A percentile compares a stretch with the other conserved stretches of the same genome.
Evolutionary conservation across 2,888 invertebrate species (phyloP).

Genomic region (Tetramorium bicarinatum): DNA sequence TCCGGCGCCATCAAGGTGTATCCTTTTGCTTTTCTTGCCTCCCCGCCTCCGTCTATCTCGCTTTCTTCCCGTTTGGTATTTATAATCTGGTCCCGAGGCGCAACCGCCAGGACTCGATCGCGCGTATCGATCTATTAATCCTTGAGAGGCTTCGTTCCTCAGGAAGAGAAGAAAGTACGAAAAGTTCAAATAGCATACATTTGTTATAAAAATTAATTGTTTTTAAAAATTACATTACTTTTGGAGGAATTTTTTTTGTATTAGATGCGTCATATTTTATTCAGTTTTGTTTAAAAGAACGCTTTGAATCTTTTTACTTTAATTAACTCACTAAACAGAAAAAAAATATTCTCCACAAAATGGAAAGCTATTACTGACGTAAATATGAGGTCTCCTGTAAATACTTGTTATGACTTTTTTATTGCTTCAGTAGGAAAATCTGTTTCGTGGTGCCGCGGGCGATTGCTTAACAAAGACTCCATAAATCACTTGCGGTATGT

Average conservation of each 20-base stretch:
- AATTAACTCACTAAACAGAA: neutral
- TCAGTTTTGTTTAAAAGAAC: neutral
- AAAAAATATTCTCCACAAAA: neutral
- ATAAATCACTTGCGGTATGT: constrained; percentile 41
- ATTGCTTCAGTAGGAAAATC: constrained; percentile 27
- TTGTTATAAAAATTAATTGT: neutral
- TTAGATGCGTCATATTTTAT: neutral
- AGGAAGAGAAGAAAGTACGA: neutral
- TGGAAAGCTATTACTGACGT: neutral
- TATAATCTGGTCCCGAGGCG: constrained; percentile 64
- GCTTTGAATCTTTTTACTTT: neutral
- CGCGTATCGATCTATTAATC: constrained; percentile 66
- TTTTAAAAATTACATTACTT: too few species aligned
- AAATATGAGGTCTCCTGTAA: neutral
- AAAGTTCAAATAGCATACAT: neutral
- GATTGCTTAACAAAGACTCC: constrained; percentile 41
- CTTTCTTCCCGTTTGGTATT: constrained; percentile 61
- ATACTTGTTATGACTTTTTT: constrained; percentile 27
- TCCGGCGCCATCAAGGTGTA: constrained; percentile 95
- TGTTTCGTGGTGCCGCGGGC: constrained; percentile 16
- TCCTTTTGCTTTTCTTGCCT: constrained; percentile 85
- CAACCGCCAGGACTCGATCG: constrained; percentile 51
- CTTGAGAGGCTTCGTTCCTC: constrained; percentile 49
- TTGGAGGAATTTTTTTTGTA: neutral
- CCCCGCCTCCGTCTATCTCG: constrained; percentile 81